Evolutionary conservation across 2,797 vertebrate genomes (phyloP).

Genomic region (Dryobates pubescens): DNA sequence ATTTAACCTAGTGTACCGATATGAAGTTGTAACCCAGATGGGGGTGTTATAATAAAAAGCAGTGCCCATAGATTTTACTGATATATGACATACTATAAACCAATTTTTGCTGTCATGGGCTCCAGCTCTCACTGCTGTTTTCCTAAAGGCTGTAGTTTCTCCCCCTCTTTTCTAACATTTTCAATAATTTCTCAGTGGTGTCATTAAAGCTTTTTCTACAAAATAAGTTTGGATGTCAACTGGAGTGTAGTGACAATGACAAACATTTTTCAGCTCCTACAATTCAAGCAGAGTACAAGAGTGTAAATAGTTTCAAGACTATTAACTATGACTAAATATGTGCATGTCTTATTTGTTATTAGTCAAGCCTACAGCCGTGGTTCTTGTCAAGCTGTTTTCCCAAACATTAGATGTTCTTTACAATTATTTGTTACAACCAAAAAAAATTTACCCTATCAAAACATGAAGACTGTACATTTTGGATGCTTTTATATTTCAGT

Average conservation of each 20-base stretch:
- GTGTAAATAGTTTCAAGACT: neutral
- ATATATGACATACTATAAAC: neutral
- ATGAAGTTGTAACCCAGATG: neutral
- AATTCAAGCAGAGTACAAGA: neutral
- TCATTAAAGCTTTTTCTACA: neutral
- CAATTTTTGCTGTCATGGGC: neutral
- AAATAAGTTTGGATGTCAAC: neutral
- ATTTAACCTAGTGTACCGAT: neutral
- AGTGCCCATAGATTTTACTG: neutral
- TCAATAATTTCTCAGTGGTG: neutral
- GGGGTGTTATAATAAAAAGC: neutral
- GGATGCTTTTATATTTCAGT: neutral
- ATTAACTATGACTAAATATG: neutral
- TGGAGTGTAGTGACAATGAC: neutral
- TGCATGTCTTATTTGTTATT: neutral
- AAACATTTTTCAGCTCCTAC: neutral
- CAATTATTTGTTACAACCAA: neutral
- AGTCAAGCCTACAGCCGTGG: neutral
- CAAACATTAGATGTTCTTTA: neutral
- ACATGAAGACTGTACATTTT: neutral
- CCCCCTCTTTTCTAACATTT: neutral
- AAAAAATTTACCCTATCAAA: neutral
- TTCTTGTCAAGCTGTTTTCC: slow-evolving; percentile 3
- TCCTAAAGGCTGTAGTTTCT: neutral
- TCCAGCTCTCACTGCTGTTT: neutral